Evolutionary conservation across 2,113 vertebrate genomes (phyloP).

Genomic region (Chauna torquata): DNA sequence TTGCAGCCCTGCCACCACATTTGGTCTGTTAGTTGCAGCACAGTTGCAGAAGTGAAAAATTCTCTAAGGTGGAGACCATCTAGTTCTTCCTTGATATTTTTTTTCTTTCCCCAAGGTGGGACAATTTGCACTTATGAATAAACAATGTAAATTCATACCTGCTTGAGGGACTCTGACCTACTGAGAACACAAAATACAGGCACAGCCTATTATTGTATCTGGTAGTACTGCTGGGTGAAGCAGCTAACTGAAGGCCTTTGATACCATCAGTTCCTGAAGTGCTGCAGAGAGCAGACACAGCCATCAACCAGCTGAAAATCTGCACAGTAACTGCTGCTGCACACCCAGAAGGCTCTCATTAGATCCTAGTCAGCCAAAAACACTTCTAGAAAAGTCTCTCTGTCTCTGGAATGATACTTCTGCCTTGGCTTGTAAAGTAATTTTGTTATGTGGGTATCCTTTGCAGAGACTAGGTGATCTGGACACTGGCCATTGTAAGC

Average conservation of each 20-base stretch:
- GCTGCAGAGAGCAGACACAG: not conserved
- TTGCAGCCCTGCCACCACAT: too few relatives aligned
- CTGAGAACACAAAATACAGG: not conserved
- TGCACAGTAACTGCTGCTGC: not conserved
- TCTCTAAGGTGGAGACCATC: not conserved
- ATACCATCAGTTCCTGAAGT: not conserved
- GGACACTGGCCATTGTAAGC: not conserved
- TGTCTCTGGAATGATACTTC: not conserved
- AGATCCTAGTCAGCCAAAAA: not conserved
- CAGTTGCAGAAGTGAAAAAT: fast-evolving
- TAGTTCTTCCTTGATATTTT: not conserved
- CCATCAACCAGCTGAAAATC: not conserved
- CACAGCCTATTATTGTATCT: not conserved
- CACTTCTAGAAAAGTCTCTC: not conserved
- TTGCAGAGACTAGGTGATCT: not conserved
- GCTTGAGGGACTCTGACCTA: not conserved
- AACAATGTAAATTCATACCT: not conserved
- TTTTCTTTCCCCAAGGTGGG: not conserved
- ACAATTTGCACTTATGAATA: not conserved
- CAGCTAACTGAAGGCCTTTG: not conserved
- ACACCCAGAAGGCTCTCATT: not conserved
- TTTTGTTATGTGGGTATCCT: not conserved
- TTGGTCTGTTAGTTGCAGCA: not conserved
- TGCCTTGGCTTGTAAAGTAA: not conserved
- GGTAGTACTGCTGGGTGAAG: not conserved